Conservation (phyloP, 2,113 vertebrate genomes). For the Pelecanus crispus region DNA sequence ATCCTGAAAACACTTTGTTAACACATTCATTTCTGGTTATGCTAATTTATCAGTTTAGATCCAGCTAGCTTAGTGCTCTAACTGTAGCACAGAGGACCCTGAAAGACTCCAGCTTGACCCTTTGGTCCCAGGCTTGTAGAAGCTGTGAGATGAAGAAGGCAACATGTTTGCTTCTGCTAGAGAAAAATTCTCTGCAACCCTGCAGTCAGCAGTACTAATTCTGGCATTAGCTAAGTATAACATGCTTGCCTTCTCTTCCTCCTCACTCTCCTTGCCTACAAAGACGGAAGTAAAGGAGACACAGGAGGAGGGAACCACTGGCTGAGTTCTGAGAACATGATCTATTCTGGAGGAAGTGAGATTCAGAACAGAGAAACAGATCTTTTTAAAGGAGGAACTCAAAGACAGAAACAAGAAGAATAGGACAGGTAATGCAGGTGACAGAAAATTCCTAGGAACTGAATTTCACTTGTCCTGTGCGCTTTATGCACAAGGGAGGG, state of each 20-base stretch:
- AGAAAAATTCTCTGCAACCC: background rate
- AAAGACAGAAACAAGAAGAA: background rate
- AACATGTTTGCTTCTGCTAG: background rate
- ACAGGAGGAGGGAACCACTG: background rate
- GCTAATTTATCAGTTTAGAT: background rate
- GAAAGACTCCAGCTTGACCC: background rate
- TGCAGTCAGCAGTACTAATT: background rate
- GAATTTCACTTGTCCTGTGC: background rate
- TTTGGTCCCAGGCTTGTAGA: background rate
- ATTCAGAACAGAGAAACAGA: background rate
- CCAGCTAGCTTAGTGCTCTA: background rate
- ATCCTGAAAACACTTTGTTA: background rate
- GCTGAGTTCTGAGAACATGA: background rate
- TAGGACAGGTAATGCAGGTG: background rate
- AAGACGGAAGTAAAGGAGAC: background rate
- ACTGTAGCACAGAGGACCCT: background rate
- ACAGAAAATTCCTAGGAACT: background rate
- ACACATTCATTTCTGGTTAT: background rate
- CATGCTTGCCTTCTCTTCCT: background rate
- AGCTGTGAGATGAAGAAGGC: background rate
- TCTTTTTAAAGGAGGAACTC: background rate
- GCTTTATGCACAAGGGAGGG: background rate
- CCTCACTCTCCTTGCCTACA: background rate
- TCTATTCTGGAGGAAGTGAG: conserved; percentile 7
- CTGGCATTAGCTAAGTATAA: background rate